phyloP scores from a whole-genome alignment of 2,797 vertebrate genomes.

The Cottoperca gobio region DNA sequence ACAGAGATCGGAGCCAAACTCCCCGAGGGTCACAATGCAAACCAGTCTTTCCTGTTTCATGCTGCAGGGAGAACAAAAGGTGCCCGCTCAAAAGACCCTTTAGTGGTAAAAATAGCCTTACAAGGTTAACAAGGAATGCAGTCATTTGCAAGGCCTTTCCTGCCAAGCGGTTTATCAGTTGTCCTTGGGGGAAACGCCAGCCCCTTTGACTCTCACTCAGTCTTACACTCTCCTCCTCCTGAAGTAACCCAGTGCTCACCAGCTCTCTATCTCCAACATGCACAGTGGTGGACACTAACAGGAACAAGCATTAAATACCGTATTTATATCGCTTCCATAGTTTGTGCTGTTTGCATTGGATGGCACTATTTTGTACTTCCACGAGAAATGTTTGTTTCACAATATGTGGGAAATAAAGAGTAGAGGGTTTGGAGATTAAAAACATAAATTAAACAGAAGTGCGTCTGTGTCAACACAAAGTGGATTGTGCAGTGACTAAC shows the following conservation, averaged over 20 bases:
- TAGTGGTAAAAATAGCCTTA: constrained; percentile 76
- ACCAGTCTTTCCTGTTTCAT: constrained; percentile 67
- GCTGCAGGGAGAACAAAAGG: constrained; percentile 61
- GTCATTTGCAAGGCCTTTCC: constrained; percentile 79
- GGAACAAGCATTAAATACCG: neutral
- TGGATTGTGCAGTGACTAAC: constrained; percentile 59
- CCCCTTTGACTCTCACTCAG: constrained; percentile 27
- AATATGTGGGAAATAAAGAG: constrained; percentile 18
- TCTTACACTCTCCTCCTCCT: constrained; percentile 13
- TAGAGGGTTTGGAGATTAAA: constrained; percentile 5
- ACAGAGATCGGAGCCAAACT: constrained; percentile 29
- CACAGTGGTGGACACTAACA: neutral
- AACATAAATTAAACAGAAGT: constrained; percentile 60
- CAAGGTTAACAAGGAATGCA: constrained; percentile 76
- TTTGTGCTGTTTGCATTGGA: neutral
- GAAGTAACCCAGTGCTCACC: neutral
- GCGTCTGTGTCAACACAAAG: constrained; percentile 48
- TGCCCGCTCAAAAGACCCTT: constrained; percentile 48
- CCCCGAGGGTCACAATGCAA: constrained; percentile 56
- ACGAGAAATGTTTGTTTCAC: neutral
- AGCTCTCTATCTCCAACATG: neutral
- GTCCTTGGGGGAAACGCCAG: constrained; percentile 65
- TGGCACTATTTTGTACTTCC: neutral
- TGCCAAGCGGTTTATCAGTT: constrained; percentile 79
- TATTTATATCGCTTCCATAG: neutral